Conservation (phyloP, 2,888 invertebrate species). For the Drosophila siamana region DNA sequence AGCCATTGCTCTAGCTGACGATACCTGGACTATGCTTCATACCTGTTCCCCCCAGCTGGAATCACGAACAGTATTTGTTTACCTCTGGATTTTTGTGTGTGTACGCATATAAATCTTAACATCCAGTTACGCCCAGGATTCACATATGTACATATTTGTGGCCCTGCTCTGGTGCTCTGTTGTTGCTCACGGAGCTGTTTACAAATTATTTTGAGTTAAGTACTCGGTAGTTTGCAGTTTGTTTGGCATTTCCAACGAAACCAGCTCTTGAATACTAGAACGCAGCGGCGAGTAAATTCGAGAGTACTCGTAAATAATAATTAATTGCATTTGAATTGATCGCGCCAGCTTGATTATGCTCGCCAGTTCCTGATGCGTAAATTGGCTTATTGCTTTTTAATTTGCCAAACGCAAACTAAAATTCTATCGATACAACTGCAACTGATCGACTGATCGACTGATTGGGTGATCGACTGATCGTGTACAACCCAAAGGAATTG, state of each 20-base stretch:
- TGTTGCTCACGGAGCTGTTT: constrained; percentile 57
- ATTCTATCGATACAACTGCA: too few species aligned
- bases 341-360: constrained; percentile 9
- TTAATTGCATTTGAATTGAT: constrained; percentile 16
- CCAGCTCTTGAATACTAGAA: background rate
- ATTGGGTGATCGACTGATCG: too few species aligned
- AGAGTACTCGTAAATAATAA: constrained; percentile 39
- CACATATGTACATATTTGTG: constrained; percentile 20
- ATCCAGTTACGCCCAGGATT: constrained; percentile 70
- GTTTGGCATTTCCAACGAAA: constrained; percentile 26
- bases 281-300: constrained; percentile 15
- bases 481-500: too few species aligned
- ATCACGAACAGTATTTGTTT: constrained; percentile 49
- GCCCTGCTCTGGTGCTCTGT: constrained; percentile 38
- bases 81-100: constrained; percentile 41
- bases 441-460: too few species aligned
- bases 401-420: too few species aligned
- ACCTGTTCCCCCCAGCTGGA: constrained; percentile 17
- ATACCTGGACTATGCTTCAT: constrained; percentile 24
- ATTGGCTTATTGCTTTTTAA: constrained; percentile 39
- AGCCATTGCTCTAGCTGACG: constrained; percentile 46
- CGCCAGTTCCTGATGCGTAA: constrained; percentile 24
- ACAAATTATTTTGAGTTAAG: constrained; percentile 72
- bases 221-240: constrained; percentile 38
- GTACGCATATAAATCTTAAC: constrained; percentile 63